Evolutionary conservation across 2,113 vertebrate species (phyloP).

Genomic region (Ceyx melanurus): DNA sequence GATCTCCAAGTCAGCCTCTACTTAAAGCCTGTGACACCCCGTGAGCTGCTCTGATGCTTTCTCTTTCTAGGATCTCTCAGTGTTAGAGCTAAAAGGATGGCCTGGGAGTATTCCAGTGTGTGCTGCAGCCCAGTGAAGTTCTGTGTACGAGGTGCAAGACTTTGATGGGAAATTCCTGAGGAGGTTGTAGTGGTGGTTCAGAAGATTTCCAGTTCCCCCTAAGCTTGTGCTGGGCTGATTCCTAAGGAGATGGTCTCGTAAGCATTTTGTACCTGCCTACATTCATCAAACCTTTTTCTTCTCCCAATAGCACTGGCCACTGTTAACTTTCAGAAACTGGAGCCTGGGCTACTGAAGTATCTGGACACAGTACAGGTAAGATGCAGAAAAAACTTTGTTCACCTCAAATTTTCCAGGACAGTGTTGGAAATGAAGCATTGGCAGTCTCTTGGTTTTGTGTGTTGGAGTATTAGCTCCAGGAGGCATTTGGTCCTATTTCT

Average conservation of each 20-base stretch:
- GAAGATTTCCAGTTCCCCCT: background rate
- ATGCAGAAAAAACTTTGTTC: background rate
- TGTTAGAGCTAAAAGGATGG: background rate
- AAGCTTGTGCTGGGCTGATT: background rate
- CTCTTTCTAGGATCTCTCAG: background rate
- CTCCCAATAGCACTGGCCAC: constrained; percentile 78
- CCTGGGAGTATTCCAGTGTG: background rate
- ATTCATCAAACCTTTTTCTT: background rate
- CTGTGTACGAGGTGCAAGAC: background rate
- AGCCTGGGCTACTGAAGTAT: constrained; percentile 73
- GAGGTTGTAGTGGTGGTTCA: background rate
- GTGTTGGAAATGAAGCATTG: background rate
- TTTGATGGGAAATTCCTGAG: background rate
- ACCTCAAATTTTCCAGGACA: background rate
- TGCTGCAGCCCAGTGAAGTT: background rate
- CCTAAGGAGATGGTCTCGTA: background rate
- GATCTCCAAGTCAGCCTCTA: constrained; percentile 22
- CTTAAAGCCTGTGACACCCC: constrained; percentile 24
- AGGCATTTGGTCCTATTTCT: background rate
- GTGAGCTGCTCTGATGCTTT: constrained; percentile 10
- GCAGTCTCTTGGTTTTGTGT: background rate
- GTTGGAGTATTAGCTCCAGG: background rate
- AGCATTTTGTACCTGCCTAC: background rate
- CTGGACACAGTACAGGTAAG: constrained; percentile 81
- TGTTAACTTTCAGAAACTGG: constrained; percentile 88